phyloP scores from a whole-genome alignment of 1,140 invertebrate genomes.

The Pantala flavescens region DNA sequence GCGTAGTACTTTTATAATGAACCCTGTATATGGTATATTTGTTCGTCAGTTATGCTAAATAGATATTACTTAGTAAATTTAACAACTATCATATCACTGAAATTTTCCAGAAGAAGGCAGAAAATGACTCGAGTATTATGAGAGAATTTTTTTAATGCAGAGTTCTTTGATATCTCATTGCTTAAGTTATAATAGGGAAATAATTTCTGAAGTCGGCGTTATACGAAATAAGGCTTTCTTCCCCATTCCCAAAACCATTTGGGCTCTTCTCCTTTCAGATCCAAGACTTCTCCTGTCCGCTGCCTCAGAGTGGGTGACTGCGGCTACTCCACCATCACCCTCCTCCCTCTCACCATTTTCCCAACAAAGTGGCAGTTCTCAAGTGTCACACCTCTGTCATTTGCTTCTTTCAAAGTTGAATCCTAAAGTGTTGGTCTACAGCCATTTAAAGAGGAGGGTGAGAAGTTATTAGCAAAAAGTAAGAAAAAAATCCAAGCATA shows the following conservation, averaged over 20 bases:
- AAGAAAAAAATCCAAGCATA: not conserved
- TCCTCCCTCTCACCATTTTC: constrained; percentile 7
- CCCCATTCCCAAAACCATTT: not conserved
- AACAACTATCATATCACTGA: too few relatives aligned
- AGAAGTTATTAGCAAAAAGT: not conserved
- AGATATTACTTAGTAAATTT: too few relatives aligned
- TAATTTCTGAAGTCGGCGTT: too few relatives aligned
- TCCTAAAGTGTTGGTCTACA: not conserved
- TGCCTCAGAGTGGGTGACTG: not conserved
- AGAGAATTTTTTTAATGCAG: too few relatives aligned
- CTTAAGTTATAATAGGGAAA: too few relatives aligned
- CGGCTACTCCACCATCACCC: not conserved
- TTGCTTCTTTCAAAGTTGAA: constrained; percentile 2
- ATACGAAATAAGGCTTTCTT: not conserved
- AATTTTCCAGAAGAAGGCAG: too few relatives aligned
- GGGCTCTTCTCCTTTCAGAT: constrained; percentile 1
- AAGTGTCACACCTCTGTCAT: not conserved
- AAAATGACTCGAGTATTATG: too few relatives aligned
- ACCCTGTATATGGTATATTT: too few relatives aligned
- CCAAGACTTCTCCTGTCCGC: not conserved
- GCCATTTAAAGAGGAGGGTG: constrained; percentile 2
- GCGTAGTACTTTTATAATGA: too few relatives aligned
- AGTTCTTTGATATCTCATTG: too few relatives aligned
- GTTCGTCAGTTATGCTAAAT: too few relatives aligned
- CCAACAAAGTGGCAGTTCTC: not conserved